Conservation (phyloP, 2,113 vertebrate genomes). For the Sceloporus undulatus region DNA sequence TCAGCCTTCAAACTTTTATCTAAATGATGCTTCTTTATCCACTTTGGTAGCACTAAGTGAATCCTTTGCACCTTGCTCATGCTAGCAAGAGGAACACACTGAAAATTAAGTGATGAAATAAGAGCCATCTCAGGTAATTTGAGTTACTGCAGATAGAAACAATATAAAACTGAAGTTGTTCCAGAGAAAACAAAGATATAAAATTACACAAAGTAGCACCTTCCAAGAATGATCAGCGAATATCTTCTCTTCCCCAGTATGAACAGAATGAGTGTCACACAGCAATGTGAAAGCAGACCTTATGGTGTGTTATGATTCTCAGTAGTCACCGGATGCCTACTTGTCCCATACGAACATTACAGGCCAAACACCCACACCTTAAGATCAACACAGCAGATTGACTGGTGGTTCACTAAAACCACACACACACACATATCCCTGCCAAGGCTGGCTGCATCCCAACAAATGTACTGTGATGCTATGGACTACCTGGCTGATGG, state of each 20-base stretch:
- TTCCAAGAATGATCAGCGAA: not conserved
- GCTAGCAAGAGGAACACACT: not conserved
- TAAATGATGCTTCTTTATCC: not conserved
- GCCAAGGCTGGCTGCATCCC: not conserved
- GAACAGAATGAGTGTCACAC: not conserved
- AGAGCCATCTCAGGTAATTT: not conserved
- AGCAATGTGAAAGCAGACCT: not conserved
- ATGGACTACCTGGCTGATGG: not conserved
- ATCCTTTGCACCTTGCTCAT: not conserved
- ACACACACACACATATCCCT: not conserved
- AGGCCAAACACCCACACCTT: not conserved
- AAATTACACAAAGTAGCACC: not conserved
- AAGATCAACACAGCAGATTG: not conserved
- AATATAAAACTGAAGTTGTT: not conserved
- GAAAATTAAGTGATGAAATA: slow-evolving; percentile 26
- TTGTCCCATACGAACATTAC: not conserved
- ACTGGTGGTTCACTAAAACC: not conserved
- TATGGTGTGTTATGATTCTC: not conserved
- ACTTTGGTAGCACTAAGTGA: slow-evolving; percentile 17
- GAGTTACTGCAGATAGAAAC: not conserved
- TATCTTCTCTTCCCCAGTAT: not conserved
- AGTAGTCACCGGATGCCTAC: not conserved
- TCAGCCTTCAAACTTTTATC: not conserved
- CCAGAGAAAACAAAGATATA: not conserved
- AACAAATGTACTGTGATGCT: not conserved